Base-by-base conservation (phyloP, 2,888 invertebrate species). In the Gastracanthus pulcherrimus region DNA sequence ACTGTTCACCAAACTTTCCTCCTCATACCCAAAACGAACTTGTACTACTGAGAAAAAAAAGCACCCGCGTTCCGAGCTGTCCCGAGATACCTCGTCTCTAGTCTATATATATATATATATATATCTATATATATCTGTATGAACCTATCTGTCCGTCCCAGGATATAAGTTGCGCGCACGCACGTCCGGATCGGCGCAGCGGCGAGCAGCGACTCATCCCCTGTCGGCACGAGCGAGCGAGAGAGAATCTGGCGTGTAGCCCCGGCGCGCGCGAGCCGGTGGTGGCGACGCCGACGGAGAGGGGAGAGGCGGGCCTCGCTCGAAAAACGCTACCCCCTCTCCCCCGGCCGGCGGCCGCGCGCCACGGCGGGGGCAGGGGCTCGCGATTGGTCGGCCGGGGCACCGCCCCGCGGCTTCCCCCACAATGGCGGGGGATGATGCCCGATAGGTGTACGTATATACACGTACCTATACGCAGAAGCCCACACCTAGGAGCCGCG, bases 291-390 rank as follows among this genome's bases (percentile, higher is more conserved):
- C n/a, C n/a, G n/a, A n/a, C n/a, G n/a, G n/a, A 45, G 74, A n/a
- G 58, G 67, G 38, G 41, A 51, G 29, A 38, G 69, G 69, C 60
- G 69, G 58, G 4, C 29, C 60, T 38, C 16, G 58, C 2, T 3
- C 41, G 38, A 31, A 64, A 64, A 64, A 48, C 9, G 16, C 48
- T 3, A 31, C 23, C 0, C 13, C 19, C 51, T 26, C 78, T 11
- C 80, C 36, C 62, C 82, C 86, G 86, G 86, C 86, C 85, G 70
- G 66, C 78, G 5, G 51, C 78, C n/a, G n/a, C n/a, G n/a, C n/a
- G n/a, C n/a, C n/a, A n/a, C n/a, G n/a, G n/a, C 45, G 16, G 45
- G 45, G 45, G 45, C n/a, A 45, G 1, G 60, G n/a, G 23, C n/a
- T n/a, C 3, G 31, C 55, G 70, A 86, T 87, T 87, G 86, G 87